These are phyloP conservation scores for Oenanthe melanoleuca DNA, from an alignment of 2,113 vertebrate species.

Conservation along the genomic window DNA sequence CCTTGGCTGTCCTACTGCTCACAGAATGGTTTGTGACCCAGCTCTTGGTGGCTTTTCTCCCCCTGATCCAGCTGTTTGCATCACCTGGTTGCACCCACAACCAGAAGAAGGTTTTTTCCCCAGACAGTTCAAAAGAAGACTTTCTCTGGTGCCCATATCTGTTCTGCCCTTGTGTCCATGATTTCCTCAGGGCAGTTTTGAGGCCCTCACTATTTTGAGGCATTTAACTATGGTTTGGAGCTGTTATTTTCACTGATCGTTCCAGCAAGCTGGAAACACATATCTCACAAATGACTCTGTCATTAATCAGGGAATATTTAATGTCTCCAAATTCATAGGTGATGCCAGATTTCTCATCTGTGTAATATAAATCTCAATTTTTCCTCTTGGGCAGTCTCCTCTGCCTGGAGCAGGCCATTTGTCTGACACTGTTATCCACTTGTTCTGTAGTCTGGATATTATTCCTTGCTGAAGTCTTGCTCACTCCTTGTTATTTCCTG, in stretches of 20 bases:
- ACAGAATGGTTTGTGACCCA: neutral
- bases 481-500: neutral
- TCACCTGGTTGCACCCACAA: neutral
- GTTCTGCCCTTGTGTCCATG: neutral
- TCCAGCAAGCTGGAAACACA: neutral
- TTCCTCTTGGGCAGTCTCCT: neutral
- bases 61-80: neutral
- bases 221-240: neutral
- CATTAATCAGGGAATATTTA: neutral
- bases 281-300: neutral
- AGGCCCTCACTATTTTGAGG: neutral
- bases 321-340: neutral
- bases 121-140: neutral
- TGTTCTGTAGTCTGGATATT: neutral
- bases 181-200: neutral
- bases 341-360: neutral
- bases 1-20: neutral
- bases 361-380: neutral
- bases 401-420: neutral
- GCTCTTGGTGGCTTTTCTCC: neutral
- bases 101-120: accelerated
- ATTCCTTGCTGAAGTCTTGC: neutral
- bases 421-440: neutral
- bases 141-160: neutral
- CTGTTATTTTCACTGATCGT: neutral